phyloP scores from a whole-genome alignment of 2,888 invertebrate genomes.

The Drosophila paranaensis region DNA sequence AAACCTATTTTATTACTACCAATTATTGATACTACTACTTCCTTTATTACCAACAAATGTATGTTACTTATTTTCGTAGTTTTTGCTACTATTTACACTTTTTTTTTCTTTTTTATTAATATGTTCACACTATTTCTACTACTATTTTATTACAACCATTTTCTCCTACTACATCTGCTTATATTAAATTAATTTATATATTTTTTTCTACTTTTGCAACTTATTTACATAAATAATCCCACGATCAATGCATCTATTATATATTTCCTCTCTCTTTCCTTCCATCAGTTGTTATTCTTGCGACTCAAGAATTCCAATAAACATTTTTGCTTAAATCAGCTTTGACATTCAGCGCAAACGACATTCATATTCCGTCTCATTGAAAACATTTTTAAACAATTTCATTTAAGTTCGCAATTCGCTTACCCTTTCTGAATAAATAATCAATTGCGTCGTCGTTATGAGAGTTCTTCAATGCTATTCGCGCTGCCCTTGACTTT shows the following conservation, averaged over 20 bases:
- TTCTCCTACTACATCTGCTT: neutral
- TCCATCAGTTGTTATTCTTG: neutral
- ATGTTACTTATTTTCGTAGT: too few relatives aligned
- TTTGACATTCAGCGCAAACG: neutral
- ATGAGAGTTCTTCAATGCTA: neutral
- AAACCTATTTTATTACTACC: too few relatives aligned
- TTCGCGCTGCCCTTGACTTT: constrained; percentile 41
- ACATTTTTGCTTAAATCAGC: neutral
- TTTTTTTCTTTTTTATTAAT: too few relatives aligned
- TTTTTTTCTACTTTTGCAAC: neutral
- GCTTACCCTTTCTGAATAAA: constrained; percentile 1
- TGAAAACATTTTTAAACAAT: neutral
- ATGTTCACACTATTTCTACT: too few relatives aligned
- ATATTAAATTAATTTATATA: too few relatives aligned
- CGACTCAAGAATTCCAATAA: neutral
- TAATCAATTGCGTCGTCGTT: constrained; percentile 1
- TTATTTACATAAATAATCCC: neutral
- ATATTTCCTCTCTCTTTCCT: neutral
- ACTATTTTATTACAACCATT: neutral
- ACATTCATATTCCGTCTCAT: neutral
- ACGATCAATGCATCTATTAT: neutral
- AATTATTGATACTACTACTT: too few relatives aligned
- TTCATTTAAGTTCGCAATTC: neutral
- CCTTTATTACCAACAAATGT: too few relatives aligned
- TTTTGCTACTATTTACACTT: too few relatives aligned